Evolutionary conservation across 1,140 invertebrate species (phyloP), one percentile per base, ranked within the genome.

Genomic region (Cryptotermes secundus): DNA sequence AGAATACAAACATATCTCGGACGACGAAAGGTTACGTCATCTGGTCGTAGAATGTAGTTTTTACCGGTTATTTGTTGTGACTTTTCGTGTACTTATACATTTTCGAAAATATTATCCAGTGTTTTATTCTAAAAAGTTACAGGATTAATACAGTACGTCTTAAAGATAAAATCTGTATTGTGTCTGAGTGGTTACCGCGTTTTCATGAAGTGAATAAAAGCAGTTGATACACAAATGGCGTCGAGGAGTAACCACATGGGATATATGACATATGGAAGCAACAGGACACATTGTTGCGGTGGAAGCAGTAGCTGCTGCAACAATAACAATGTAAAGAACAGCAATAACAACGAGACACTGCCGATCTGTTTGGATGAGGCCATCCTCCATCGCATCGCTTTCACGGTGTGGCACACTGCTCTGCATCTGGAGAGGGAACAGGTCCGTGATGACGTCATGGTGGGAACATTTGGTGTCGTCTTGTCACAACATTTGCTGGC

Each of bases 381-480:
- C 53, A 86, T 86, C 72, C 87, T 93, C 83, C 92, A 93, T 85
- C 89, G 91, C 83, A 91, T 93, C 42, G 92, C 93, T 16, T 93
- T 93, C 87, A 92, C 92, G 9, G 89, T 93, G 59, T 93, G 92
- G 92, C 92, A 93, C 87, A 92, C 91, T 82, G 92, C 92, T 26
- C 90, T 93, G 84, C 91, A 93, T 87, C 90, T 93, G 81, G 91
- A 93, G 88, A 85, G 85, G 81, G 86, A 87, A 86, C 86, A 87
- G 86, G 86, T 86, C 59, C 34, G 83, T 53, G 34, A 31, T 49
- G 80, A 38, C 59, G 59, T 31, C 59, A 72, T n/a, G n/a, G 26
- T n/a, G 59, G 59, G 26, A 72, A 72, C 59, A 72, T 72, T 72
- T 72, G 59, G 26, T 31, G 59, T 72, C 31, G 59, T 6, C 59